phyloP scores from a whole-genome alignment of 2,888 invertebrate genomes.

The Drosophila nr. perissopoda region DNA sequence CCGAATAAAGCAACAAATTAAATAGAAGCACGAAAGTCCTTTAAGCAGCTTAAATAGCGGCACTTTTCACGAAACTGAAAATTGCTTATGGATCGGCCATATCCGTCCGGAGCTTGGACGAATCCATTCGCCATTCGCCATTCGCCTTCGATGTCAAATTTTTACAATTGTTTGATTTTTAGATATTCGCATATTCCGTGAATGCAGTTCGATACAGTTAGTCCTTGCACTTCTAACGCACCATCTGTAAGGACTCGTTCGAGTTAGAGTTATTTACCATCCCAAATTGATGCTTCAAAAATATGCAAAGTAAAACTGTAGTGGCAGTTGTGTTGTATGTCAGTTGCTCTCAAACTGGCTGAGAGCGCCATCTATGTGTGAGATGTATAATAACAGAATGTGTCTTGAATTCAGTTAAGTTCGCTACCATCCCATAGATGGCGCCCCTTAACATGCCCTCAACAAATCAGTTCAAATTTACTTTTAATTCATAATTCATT shows the following conservation, averaged over 20 bases:
- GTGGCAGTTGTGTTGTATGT: neutral
- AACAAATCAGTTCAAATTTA: neutral
- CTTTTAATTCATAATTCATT: neutral
- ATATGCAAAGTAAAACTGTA: neutral
- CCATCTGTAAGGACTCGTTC: neutral
- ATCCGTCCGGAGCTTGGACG: neutral
- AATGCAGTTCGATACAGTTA: neutral
- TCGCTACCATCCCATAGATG: conserved; percentile 26
- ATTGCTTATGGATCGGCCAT: neutral
- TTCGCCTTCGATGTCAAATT: neutral
- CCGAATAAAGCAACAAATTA: neutral
- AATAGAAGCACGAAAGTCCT: neutral
- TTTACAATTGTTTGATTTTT: neutral
- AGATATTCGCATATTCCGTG: neutral
- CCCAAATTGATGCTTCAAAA: neutral
- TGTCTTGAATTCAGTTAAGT: neutral
- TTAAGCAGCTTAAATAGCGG: neutral
- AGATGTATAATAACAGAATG: neutral
- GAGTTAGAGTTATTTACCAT: neutral
- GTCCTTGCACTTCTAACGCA: neutral
- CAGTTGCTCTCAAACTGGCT: neutral
- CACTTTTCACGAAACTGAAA: neutral
- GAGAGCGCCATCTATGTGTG: conserved; percentile 35
- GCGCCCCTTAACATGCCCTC: neutral
- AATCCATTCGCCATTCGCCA: too few relatives aligned